Base-by-base conservation (phyloP, 2,113 vertebrate genomes). In the Elephas maximus region DNA sequence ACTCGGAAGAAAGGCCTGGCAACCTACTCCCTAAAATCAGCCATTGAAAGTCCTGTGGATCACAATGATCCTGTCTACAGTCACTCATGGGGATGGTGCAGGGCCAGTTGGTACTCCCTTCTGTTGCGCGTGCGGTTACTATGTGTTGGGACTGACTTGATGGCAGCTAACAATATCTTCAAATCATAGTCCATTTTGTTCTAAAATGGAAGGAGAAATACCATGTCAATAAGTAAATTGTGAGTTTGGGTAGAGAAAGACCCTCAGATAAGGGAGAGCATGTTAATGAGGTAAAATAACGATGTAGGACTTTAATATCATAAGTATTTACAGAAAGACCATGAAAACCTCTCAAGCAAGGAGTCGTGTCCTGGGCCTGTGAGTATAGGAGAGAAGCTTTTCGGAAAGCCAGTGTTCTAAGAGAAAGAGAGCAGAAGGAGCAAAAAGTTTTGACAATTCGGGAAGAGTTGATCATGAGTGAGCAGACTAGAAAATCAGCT, bases 161-260 rank as follows among this genome's bases (percentile, higher is more conserved):
- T n/a, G 20, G 37, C n/a, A 41, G 14, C 30, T 69, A 33, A 69
- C 26, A 69, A 69, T 1, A 12, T 23, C 73, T 73, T 15, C 18
- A 95, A 67, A 37, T 76, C 79, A 11, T 65, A 28, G 86, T 95
- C 89, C 51, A 57, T 89, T 92, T 67, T 8, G 51, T 93, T 83
- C 53, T 95, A 79, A 87, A 87, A 86, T 12, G 23, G 26, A 15
- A 90, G 23, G 28, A 33, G 65, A 51, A 45, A 85, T 1, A 8
- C 48, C 20, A 45, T 65, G 7, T 83, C 10, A 74, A 41, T 23
- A 81, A 69, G 10, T 73, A 82, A 74, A 91, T 51, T n/a, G 28
- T 76, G 67, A 80, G 5, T 73, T 71, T 88, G 73, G 23, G 23
- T 48, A 20, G 30, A 93, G 8, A 23, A 15, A 73, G 53, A 73